Conservation (phyloP, 2,113 vertebrate genomes). For the Lophotis ruficrista region DNA sequence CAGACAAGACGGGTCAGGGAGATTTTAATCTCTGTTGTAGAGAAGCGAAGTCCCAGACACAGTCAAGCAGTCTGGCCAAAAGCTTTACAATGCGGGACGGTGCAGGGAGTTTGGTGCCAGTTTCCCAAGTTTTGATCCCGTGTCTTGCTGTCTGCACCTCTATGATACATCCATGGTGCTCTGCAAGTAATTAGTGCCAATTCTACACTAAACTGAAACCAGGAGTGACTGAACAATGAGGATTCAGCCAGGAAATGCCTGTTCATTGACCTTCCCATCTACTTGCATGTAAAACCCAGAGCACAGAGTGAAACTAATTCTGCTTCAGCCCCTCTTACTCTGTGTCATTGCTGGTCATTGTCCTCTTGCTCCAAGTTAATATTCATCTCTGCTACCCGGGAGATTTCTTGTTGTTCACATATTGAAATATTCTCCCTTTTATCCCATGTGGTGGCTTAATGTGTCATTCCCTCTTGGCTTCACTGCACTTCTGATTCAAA, state of each 20-base stretch:
- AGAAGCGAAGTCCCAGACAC: neutral
- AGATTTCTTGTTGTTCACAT: neutral
- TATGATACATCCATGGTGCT: neutral
- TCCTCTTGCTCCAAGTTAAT: neutral
- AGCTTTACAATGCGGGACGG: fast-evolving
- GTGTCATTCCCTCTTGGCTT: constrained; percentile 31
- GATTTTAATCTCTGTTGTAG: neutral
- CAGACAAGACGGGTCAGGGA: neutral
- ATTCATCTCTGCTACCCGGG: neutral
- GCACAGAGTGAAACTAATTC: neutral
- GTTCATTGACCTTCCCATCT: neutral
- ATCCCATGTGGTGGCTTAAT: neutral
- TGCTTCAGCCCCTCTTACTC: neutral
- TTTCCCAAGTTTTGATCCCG: neutral
- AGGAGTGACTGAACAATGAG: neutral
- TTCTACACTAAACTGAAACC: neutral
- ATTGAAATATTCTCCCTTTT: constrained; percentile 23
- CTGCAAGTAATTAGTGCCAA: neutral
- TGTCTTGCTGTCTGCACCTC: neutral
- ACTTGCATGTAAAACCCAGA: neutral
- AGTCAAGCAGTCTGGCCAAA: neutral
- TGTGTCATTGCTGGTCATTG: neutral
- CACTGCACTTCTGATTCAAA: constrained; percentile 26
- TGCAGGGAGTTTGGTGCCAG: neutral
- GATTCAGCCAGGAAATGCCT: constrained; percentile 30